Base-by-base conservation (phyloP, 2,797 vertebrate species). In the Pyrrhura leucotis region DNA sequence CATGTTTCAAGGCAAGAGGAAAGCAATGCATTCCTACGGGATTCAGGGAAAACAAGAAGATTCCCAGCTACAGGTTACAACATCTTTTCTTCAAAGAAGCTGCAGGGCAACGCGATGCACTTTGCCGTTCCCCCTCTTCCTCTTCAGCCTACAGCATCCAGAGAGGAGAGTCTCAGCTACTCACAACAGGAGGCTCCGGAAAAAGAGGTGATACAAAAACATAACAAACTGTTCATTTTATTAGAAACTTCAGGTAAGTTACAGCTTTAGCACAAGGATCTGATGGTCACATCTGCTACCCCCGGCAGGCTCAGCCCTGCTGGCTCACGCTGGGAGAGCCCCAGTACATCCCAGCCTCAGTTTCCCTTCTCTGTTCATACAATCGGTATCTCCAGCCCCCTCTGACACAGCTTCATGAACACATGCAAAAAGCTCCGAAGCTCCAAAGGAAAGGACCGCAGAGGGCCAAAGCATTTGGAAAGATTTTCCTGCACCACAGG, bases 151-250 rank as follows among this genome's bases (percentile, higher is more conserved):
- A 76, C 45, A 10, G 16, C 10, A 5, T 33, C 39, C n/a, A 42
- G 35, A 58, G 14, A 58, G 83, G 62, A 85, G 35, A 89, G 42
- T 15, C 90, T 90, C 23, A 12, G 78, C 88, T 67, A 74, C 90
- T 35, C 56, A 35, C 7, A 58, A 58, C 56, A 2, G 2, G 62
- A 66, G 62, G 42, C 93, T 96, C 90, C 45, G 15, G 77, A 93
- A 88, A 89, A 94, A 44, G 50, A 93, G 89, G 85, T 75, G 93
- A 95, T 94, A 94, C 93, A 74, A 71, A 93, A 86, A 73, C 1
- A 47, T 91, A 75, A 80, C 44, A 3, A 88, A 93, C 48, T 71
- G 85, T 77, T 94, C 25, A 72, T 67, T 96, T 96, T 95, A 97
- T 94, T 95, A 61, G 79, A 88, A 59, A 77, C 13, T 54, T 80